Base-by-base conservation (phyloP, 2,113 vertebrate genomes). In the Rhinogobius similis region DNA sequence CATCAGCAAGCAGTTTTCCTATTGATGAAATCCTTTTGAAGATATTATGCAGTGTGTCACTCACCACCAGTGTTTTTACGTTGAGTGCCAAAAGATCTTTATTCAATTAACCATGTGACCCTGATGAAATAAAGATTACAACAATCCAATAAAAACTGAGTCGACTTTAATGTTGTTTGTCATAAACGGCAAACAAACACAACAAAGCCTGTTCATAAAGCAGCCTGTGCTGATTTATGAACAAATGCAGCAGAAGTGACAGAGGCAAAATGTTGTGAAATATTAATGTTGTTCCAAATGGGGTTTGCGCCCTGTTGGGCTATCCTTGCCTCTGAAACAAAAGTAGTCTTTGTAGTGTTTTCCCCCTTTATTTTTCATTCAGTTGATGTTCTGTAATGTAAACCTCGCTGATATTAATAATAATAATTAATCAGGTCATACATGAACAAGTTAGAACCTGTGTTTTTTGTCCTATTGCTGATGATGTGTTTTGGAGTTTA, bases 271-370 rank as follows among this genome's bases (percentile, higher is more conserved):
- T 76, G 73, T 72, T 58, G 48, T 73, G 62, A 81, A 82, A 77
- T 78, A 78, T 80, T 58, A 23, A 80, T 78, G 73, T 73, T 75
- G 72, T 70, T 76, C 63, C 73, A 32, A 48, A 81, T 75, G 61
- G 46, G 46, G 44, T 76, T 79, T 62, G 65, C 68, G 39, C 39
- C 76, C 74, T 52, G 58, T 70, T 77, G 68, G 24, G 68, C 66
- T 78, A 64, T 72, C 80, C 20, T 76, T 61, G 18, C 50, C 62
- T 63, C 66, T 66, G 68, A 65, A 56, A 64, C 67, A 56, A 5
- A 27, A 69, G 52, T 18, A 20, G 4, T 38, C 66, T 75, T 56
- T 83, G 20, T 66, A 56, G 11, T 73, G 62, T 61, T 21, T 62
- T 20, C 43, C 39, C 16, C 29, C 27, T 73, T 63, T 23, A 59